Base-by-base conservation (phyloP, 2,113 vertebrate species). In the Ursus arctos region DNA sequence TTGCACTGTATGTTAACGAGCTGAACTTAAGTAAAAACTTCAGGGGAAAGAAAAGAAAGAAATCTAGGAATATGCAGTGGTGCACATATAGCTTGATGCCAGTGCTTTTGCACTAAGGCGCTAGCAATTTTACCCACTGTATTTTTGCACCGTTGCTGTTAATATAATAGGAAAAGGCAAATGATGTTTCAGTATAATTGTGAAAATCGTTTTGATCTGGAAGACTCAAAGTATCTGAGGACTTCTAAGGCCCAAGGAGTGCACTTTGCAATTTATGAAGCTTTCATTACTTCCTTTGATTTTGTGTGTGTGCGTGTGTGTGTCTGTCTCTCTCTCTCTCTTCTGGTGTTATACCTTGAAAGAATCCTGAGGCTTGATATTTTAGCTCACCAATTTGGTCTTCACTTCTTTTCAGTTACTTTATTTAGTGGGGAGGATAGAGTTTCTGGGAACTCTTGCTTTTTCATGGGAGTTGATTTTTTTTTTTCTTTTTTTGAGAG, bases 351-450 rank as follows among this genome's bases (percentile, higher is more conserved):
- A 36, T 2, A 63, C 53, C 93, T 61, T 83, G 53, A 47, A 63
- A 87, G 57, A 94, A n/a, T 85, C 47, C 74, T 53, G 15, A 83
- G 88, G 24, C 31, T 94, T 94, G 47, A 19, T 91, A 61, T 88
- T 97, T 96, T 40, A 92, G 80, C 28, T 93, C 6, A 53, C 51
- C 94, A 87, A 84, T 69, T 92, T 85, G 53, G 36, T 77, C 47
- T 65, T 96, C 22, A 71, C 4, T 61, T 84, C 19, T 80, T 96
- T 97, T 81, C 6, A 93, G 6, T 95, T 97, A 61, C 79, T 95
- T 92, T 51, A 26, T 51, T 28, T 49, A 51, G 47, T 40, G 33
- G 18, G 40, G 40, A 40, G 22, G 55, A 63, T 77, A 80, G 51
- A 84, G 13, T 84, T 97, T 85, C 71, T 95, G 84, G 88, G n/a